phyloP scores from a whole-genome alignment of 2,888 invertebrate species.

The Meta bourneti region DNA sequence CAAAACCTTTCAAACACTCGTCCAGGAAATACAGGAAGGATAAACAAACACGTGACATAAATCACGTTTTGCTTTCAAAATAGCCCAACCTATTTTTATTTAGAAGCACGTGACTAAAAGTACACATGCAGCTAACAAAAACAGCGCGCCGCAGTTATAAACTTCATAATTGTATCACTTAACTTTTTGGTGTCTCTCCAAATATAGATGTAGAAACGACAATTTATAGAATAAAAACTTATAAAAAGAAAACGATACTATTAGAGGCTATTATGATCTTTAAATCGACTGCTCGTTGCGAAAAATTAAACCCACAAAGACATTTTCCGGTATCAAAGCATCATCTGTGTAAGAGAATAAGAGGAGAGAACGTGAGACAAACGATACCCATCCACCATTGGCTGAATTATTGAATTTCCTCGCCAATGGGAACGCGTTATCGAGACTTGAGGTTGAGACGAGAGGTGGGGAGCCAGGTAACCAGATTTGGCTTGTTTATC shows the following conservation, averaged over 20 bases:
- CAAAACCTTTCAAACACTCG: no score
- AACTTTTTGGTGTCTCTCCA: conserved; percentile 6
- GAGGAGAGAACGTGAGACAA: conserved; percentile 56
- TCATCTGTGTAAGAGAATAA: conserved; percentile 33
- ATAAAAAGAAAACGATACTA: conserved; percentile 29
- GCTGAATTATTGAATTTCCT: conserved; percentile 71
- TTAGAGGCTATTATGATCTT: conserved; percentile 51
- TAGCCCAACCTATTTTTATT: conserved; percentile 8
- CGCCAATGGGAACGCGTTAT: conserved; percentile 67
- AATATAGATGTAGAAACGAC: conserved; percentile 20
- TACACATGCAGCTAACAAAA: neutral
- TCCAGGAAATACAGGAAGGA: no score
- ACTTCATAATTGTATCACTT: neutral
- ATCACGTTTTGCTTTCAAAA: neutral
- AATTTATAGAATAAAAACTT: neutral
- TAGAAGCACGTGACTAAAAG: conserved; percentile 8
- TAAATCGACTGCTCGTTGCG: conserved; percentile 33
- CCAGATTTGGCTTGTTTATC: conserved; percentile 44
- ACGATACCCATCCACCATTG: conserved; percentile 66
- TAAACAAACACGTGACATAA: neutral
- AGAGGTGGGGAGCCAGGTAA: conserved; percentile 20
- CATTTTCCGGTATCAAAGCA: conserved; percentile 68
- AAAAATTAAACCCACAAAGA: conserved; percentile 70
- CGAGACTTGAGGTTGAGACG: conserved; percentile 18
- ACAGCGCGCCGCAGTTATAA: neutral